Conservation (phyloP, 2,797 vertebrate species). For the Taeniopygia guttata region DNA sequence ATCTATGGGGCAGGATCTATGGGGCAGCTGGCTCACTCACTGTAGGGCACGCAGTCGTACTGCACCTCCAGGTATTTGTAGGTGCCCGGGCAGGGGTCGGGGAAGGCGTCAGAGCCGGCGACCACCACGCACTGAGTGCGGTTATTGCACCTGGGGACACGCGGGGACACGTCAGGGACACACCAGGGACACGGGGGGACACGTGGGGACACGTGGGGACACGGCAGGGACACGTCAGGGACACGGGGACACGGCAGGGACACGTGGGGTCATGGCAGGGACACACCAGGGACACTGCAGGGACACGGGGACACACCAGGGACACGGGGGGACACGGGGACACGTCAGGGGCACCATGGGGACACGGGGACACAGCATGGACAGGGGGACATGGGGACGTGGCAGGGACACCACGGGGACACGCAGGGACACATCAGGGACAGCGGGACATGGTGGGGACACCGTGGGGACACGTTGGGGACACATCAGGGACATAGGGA, state of each 20-base stretch:
- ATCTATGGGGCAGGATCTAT: too few species aligned
- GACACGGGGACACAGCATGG: not conserved
- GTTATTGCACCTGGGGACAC: not conserved
- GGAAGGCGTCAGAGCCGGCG: not conserved
- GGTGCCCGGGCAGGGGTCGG: not conserved
- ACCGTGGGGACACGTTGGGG: too few species aligned
- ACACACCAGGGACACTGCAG: too few species aligned
- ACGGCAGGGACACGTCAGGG: not conserved
- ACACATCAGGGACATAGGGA: too few species aligned
- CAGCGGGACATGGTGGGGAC: too few species aligned
- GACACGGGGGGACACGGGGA: too few species aligned
- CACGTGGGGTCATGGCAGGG: too few species aligned
- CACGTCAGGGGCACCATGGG: not conserved
- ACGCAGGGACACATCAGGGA: not conserved
- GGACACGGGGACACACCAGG: too few species aligned
- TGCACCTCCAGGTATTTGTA: conserved; percentile 22
- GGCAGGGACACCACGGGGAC: not conserved
- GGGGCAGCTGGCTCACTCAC: not conserved
- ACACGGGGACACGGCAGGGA: not conserved
- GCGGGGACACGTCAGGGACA: not conserved
- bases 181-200: not conserved
- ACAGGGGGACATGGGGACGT: too few species aligned
- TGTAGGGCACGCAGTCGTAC: conserved; percentile 15
- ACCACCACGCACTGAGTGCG: not conserved
- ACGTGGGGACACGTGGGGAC: not conserved